A percentile compares a stretch with the other conserved stretches of the same genome.
phyloP scores from a whole-genome alignment of 2,113 vertebrate genomes.

The Pteruthius melanotis region DNA sequence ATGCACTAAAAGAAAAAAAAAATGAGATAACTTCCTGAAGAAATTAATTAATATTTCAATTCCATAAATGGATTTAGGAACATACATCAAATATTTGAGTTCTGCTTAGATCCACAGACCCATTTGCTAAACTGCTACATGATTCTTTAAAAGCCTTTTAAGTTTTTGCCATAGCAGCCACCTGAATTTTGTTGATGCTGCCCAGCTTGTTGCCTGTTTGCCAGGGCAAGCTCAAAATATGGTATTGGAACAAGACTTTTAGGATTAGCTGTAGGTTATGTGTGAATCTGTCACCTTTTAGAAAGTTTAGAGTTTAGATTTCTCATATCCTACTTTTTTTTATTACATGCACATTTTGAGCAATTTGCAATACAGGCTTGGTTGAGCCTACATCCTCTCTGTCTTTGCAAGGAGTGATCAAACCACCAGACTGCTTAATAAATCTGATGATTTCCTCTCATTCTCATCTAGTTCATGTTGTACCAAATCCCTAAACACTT shows the following conservation, averaged over 20 bases:
- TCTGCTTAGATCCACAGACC: not conserved
- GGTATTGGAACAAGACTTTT: not conserved
- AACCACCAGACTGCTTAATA: slow-evolving; percentile 6
- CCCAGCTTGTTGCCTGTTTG: not conserved
- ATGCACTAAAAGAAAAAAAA: not conserved
- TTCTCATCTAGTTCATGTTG: not conserved
- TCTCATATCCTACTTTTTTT: not conserved
- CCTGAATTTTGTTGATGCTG: not conserved
- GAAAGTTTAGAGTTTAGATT: not conserved
- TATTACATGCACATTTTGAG: not conserved
- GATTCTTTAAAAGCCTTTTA: not conserved
- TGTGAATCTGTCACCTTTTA: not conserved
- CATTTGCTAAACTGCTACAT: not conserved
- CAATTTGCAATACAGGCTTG: not conserved
- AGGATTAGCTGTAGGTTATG: not conserved
- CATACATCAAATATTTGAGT: not conserved
- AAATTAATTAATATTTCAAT: not conserved
- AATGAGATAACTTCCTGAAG: not conserved
- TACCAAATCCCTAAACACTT: not conserved
- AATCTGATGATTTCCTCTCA: not conserved
- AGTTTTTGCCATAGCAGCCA: not conserved
- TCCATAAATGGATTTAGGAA: not conserved
- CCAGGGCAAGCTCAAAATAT: not conserved
- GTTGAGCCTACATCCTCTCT: not conserved
- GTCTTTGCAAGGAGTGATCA: not conserved